Evolutionary conservation across 2,113 vertebrate genomes (phyloP), one percentile per base, ranked within the genome.

Genomic region (Cololabis saira): DNA sequence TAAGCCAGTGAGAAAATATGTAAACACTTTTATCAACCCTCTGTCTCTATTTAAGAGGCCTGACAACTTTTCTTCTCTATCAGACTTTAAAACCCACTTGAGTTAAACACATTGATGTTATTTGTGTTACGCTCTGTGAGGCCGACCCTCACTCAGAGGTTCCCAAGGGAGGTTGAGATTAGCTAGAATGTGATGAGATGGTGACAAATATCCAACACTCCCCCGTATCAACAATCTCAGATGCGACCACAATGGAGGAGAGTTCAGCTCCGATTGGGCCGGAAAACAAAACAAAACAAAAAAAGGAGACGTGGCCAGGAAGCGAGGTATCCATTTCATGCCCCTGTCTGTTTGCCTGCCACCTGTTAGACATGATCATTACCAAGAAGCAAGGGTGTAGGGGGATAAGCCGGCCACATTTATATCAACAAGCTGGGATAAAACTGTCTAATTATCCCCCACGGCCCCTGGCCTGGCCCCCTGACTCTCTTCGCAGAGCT

Each of bases 361-460:
- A 99, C 97, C 98, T 99, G 98, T 96, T 97, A 93, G 89, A 91
- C 90, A 94, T 93, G 94, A 95, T 94, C 93, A 93, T 96, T 96
- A 95, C 91, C 94, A 94, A 90, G 81, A 87, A 86, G 85, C 84
- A 89, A 89, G 92, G 91, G 94, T 92, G 90, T 90, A 86, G 94
- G 92, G 93, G 93, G 93, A 94, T 96, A 95, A 96, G 94, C 94
- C 79, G 81, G 93, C 92, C 95, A 95, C 95, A 97, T 97, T 98
- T 96, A 95, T 94, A 96, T 96, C 95, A 98, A 97, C 96, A 98
- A 95, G 94, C 94, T 89, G 71, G 71, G 92, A 93, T 95, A 95
- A 95, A 93, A 92, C 92, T 91, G 93, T 94, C 95, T 96, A 95
- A 98, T 98, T 97, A 98, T 96, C 94, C 95, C 91, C 92, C 88